These are phyloP conservation scores for Drosophila trapezifrons DNA, from an alignment of 1,140 invertebrate species.

Conservation along the genomic window DNA sequence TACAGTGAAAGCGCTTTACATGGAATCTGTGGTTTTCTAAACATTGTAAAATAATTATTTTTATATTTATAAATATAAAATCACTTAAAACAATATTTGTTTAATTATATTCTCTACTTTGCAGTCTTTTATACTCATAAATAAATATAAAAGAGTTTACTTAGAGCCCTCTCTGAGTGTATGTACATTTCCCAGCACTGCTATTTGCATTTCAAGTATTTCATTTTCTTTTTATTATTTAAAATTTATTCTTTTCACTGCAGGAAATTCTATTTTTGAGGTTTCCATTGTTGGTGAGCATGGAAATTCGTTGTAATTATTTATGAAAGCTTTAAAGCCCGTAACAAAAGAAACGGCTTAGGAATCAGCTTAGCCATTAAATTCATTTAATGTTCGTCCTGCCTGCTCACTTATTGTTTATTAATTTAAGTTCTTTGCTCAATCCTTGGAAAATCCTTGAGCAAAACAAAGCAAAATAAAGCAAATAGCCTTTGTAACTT, in stretches of 20 bases:
- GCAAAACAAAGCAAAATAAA: neutral
- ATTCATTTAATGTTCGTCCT: constrained; percentile 7
- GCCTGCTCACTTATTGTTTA: constrained; percentile 8
- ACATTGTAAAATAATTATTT: too few species aligned
- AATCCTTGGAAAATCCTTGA: constrained; percentile 18
- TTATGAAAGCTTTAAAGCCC: constrained; percentile 1
- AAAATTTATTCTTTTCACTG: neutral
- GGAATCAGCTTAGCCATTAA: constrained; percentile 3
- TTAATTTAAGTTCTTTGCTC: constrained; percentile 32
- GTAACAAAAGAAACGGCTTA: constrained; percentile 7
- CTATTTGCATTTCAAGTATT: constrained; percentile 8
- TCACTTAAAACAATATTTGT: too few species aligned
- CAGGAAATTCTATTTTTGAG: constrained; percentile 6
- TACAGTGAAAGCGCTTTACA: too few species aligned
- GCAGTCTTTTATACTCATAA: too few species aligned
- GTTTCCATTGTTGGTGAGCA: neutral
- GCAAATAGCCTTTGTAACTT: constrained; percentile 1
- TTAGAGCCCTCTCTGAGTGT: neutral
- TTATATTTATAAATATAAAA: too few species aligned
- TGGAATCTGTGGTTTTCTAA: too few species aligned
- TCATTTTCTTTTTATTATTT: constrained; percentile 10
- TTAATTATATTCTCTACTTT: too few species aligned
- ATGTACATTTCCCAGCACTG: neutral
- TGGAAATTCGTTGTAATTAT: constrained; percentile 7
- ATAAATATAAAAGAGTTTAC: too few species aligned